phyloP scores from a whole-genome alignment of 2,888 invertebrate species.

The Drosophila siamana region DNA sequence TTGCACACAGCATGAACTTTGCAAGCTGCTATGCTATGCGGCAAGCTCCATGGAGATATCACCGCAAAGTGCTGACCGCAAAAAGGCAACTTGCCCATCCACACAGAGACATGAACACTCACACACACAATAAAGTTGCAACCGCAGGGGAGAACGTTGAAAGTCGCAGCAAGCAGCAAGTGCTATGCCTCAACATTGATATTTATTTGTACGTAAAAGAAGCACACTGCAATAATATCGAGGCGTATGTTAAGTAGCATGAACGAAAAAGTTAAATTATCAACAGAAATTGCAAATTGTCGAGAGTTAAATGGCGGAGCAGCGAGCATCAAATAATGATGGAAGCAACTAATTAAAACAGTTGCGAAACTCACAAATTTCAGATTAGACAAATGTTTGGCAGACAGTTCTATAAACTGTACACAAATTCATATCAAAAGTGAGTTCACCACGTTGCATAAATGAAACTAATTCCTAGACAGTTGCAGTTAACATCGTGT shows the following conservation, averaged over 20 bases:
- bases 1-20: conserved; percentile 53
- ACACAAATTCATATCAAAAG: too few relatives aligned
- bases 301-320: too few relatives aligned
- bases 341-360: too few relatives aligned
- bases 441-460: too few relatives aligned
- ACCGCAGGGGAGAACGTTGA: conserved; percentile 66
- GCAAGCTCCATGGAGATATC: conserved; percentile 30
- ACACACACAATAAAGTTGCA: conserved; percentile 30
- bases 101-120: background rate
- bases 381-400: too few relatives aligned
- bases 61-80: conserved; percentile 42
- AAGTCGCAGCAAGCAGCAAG: conserved; percentile 31
- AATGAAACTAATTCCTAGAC: too few relatives aligned
- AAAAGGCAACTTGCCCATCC: conserved; percentile 51
- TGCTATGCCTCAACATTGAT: conserved; percentile 21
- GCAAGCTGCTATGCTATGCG: conserved; percentile 52
- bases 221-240: background rate
- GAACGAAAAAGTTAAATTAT: background rate
- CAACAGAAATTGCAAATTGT: too few relatives aligned
- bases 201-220: background rate
- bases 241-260: background rate
- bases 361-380: too few relatives aligned
- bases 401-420: too few relatives aligned
- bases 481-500: too few relatives aligned
- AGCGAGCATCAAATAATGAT: too few relatives aligned